phyloP scores from a whole-genome alignment of 1,140 invertebrate genomes.

The Ceratitis capitata region DNA sequence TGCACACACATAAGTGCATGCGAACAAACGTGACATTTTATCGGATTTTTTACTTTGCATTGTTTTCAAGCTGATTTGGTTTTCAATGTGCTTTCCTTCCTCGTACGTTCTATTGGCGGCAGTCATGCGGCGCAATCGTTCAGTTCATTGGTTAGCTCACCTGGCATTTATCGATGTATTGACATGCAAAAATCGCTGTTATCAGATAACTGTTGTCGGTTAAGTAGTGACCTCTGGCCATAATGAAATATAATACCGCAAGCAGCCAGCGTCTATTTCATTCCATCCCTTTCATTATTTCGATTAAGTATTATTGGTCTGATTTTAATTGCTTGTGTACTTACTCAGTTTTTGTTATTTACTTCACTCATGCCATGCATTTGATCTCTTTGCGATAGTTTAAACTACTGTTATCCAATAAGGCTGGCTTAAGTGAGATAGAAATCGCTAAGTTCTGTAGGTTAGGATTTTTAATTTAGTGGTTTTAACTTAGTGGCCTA shows the following conservation, averaged over 20 bases:
- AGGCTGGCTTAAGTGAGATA: too few species aligned
- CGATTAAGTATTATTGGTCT: too few species aligned
- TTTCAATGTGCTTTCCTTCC: background rate
- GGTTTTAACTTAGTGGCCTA: too few species aligned
- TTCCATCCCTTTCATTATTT: background rate
- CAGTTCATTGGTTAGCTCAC: background rate
- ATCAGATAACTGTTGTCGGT: background rate
- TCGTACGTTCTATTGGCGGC: background rate
- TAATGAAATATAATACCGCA: background rate
- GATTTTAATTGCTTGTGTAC: background rate
- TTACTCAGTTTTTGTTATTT: background rate
- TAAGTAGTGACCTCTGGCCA: background rate
- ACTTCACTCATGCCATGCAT: too few species aligned
- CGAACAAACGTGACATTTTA: slow-evolving; percentile 2
- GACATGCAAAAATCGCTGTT: background rate
- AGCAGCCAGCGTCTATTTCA: background rate
- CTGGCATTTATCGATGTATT: background rate
- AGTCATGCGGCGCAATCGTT: background rate
- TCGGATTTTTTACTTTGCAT: background rate
- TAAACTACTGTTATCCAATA: too few species aligned
- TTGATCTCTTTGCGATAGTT: too few species aligned
- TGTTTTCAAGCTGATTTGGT: slow-evolving; percentile 5
- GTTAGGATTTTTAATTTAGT: too few species aligned
- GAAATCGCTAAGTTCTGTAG: too few species aligned
- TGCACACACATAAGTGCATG: too few species aligned